phyloP scores from a whole-genome alignment of 2,797 vertebrate genomes.

The Muraenolepis orangiensis region DNA sequence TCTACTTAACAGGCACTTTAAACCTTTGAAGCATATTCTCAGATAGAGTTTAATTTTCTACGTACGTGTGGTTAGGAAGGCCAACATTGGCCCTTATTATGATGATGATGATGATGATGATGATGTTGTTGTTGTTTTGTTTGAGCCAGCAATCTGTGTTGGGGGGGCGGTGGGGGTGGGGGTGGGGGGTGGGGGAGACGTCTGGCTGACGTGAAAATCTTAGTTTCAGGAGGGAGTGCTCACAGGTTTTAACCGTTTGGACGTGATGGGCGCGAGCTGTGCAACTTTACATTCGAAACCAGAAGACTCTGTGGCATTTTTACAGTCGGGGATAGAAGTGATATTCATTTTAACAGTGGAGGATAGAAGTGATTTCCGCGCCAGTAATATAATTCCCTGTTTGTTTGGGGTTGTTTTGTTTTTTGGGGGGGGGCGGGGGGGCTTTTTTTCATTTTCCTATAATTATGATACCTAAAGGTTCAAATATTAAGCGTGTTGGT shows the following conservation, averaged over 20 bases:
- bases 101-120: not conserved
- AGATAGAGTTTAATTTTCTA: slow-evolving; percentile 33
- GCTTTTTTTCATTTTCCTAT: slow-evolving; percentile 84
- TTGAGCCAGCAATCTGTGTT: slow-evolving; percentile 28
- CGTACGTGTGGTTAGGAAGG: slow-evolving; percentile 45
- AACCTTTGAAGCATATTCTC: slow-evolving; percentile 44
- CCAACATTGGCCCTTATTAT: slow-evolving; percentile 39
- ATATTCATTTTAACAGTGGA: slow-evolving; percentile 98
- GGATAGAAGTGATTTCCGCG: slow-evolving; percentile 94
- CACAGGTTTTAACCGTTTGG: slow-evolving; percentile 71
- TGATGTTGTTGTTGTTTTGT: not conserved
- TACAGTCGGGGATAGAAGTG: slow-evolving; percentile 92
- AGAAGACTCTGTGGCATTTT: slow-evolving; percentile 99
- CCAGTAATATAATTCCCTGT: slow-evolving; percentile 88
- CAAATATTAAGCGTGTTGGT: slow-evolving; percentile 69
- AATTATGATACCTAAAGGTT: slow-evolving; percentile 63
- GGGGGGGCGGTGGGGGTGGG: not conserved
- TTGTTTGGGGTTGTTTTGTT: too few relatives aligned
- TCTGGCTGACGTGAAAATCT: not conserved
- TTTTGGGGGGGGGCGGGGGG: too few relatives aligned
- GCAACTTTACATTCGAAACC: slow-evolving; percentile 98
- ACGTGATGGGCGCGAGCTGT: slow-evolving; percentile 91
- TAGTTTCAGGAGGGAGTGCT: slow-evolving; percentile 53
- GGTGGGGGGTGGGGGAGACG: not conserved
- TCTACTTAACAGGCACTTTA: slow-evolving; percentile 13